phyloP scores from a whole-genome alignment of 2,113 vertebrate species.

The Steatornis caripensis region DNA sequence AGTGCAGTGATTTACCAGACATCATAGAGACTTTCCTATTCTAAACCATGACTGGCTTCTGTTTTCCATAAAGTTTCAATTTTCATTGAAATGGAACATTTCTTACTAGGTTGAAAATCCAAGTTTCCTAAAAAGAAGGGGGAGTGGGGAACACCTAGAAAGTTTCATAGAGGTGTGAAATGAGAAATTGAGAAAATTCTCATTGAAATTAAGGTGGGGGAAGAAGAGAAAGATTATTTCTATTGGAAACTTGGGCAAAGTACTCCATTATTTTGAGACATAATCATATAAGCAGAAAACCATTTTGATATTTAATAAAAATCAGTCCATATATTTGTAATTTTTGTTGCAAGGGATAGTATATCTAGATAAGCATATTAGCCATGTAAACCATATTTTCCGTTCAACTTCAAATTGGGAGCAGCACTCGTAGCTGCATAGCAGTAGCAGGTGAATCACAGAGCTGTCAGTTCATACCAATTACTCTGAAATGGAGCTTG shows the following conservation, averaged over 20 bases:
- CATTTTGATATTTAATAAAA: not conserved
- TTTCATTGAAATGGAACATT: not conserved
- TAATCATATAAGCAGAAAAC: not conserved
- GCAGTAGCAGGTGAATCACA: not conserved
- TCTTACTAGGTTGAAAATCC: not conserved
- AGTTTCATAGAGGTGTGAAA: not conserved
- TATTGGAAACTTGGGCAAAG: not conserved
- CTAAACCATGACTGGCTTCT: not conserved
- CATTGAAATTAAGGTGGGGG: not conserved
- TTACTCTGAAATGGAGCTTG: not conserved
- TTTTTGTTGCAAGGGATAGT: not conserved
- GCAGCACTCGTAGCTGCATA: not conserved
- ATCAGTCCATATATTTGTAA: not conserved
- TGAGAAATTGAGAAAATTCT: not conserved
- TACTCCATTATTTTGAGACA: not conserved
- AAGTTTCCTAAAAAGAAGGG: not conserved
- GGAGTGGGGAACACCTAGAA: not conserved
- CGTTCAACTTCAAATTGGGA: not conserved
- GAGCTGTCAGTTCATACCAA: not conserved
- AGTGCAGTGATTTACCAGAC: not conserved
- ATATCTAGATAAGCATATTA: not conserved
- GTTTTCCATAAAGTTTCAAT: not conserved
- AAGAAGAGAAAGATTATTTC: not conserved
- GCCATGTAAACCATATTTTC: not conserved
- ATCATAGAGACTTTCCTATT: not conserved